Conservation (phyloP, 1,140 invertebrate species). For the Metopolophium dirhodum region DNA sequence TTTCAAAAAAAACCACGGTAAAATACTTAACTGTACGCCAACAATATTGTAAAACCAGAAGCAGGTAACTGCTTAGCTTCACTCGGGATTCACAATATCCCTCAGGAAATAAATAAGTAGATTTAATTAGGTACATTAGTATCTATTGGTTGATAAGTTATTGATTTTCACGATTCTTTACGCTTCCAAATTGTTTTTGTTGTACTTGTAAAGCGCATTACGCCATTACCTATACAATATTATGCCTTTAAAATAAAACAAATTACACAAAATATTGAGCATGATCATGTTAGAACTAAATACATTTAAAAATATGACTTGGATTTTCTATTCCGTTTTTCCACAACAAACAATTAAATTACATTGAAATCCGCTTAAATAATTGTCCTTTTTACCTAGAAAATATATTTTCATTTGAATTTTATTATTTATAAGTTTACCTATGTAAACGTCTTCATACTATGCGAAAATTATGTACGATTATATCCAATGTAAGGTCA, state of each 20-base stretch:
- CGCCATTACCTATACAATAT: neutral
- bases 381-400: too few relatives aligned
- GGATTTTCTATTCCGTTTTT: neutral
- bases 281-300: neutral
- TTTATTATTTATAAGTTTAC: neutral
- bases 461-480: neutral
- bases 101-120: too few relatives aligned
- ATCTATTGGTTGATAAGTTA: too few relatives aligned
- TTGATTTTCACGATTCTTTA: neutral
- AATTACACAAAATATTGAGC: neutral
- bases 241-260: neutral
- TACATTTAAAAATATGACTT: neutral
- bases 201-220: neutral
- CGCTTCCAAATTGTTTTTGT: neutral
- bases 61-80: neutral
- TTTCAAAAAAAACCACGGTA: neutral
- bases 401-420: neutral
- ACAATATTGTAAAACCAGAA: neutral
- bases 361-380: neutral
- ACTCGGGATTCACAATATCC: too few relatives aligned
- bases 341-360: neutral
- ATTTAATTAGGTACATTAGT: too few relatives aligned
- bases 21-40: neutral
- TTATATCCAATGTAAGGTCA: too few relatives aligned
- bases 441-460: neutral